Conservation (phyloP, 1,140 invertebrate genomes). For the Lepidurus apus region DNA sequence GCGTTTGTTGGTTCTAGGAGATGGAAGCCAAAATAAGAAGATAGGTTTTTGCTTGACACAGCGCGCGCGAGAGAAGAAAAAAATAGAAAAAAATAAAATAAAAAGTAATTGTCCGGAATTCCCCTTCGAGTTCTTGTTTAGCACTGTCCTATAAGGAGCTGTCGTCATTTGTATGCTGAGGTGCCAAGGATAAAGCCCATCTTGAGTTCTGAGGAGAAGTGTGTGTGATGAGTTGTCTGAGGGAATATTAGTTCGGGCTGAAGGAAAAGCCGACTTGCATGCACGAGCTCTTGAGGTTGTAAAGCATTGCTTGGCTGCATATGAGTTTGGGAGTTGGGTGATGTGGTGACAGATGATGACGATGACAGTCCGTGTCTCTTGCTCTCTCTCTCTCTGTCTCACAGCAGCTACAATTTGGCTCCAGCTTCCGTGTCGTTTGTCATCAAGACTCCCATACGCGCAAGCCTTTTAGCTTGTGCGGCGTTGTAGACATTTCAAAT, state of each 20-base stretch:
- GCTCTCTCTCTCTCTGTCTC: neutral
- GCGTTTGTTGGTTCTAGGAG: neutral
- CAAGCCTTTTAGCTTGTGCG: neutral
- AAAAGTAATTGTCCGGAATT: too few relatives aligned
- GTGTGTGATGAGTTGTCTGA: conserved; percentile 17
- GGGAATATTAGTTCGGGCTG: conserved; percentile 1
- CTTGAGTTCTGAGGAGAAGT: neutral
- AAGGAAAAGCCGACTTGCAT: neutral
- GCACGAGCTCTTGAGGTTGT: conserved; percentile 20
- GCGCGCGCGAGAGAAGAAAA: neutral
- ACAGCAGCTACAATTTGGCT: conserved; percentile 17
- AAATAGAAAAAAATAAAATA: neutral
- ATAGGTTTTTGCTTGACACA: neutral
- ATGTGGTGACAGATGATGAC: conserved; percentile 8
- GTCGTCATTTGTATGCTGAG: neutral
- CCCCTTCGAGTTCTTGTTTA: too few relatives aligned
- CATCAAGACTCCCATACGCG: neutral
- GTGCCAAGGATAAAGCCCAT: neutral
- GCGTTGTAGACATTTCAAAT: neutral
- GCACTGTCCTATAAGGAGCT: conserved; percentile 1
- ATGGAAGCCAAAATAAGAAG: neutral
- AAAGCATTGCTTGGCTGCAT: conserved; percentile 21
- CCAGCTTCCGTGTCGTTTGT: conserved; percentile 18
- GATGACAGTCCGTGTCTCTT: neutral
- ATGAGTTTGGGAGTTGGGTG: neutral